Conservation (phyloP, 1,140 invertebrate genomes). For the Teleogryllus occipitalis region DNA sequence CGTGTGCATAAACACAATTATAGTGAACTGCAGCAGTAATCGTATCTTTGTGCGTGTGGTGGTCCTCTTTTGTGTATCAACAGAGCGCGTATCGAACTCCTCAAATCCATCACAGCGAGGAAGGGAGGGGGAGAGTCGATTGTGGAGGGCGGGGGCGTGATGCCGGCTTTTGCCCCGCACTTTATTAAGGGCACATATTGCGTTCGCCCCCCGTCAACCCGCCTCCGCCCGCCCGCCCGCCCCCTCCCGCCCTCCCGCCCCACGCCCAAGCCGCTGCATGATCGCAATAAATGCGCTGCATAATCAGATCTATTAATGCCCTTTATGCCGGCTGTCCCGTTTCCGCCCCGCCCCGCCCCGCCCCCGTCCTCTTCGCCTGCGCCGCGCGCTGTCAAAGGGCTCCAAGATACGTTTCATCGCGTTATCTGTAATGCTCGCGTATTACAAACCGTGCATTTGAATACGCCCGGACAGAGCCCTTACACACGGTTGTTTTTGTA, state of each 20-base stretch:
- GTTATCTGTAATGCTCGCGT: background rate
- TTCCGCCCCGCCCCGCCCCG: background rate
- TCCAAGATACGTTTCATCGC: background rate
- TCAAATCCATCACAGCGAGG: too few relatives aligned
- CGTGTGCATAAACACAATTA: too few relatives aligned
- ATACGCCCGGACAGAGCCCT: background rate
- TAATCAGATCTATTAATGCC: background rate
- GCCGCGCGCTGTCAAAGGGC: background rate
- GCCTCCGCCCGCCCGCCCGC: too few relatives aligned
- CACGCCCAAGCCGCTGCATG: too few relatives aligned
- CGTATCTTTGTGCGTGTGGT: too few relatives aligned
- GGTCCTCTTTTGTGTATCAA: too few relatives aligned
- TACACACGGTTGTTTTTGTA: background rate
- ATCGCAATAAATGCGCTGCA: background rate
- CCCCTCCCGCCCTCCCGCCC: too few relatives aligned
- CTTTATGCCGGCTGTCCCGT: background rate
- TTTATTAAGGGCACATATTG: conserved; percentile 1
- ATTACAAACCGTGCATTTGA: background rate
- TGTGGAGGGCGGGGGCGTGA: background rate
- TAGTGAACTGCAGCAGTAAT: too few relatives aligned
- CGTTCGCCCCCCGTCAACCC: background rate
- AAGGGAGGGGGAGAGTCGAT: too few relatives aligned
- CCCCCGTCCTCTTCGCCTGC: background rate
- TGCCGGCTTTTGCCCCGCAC: background rate
- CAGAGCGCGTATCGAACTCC: too few relatives aligned